These are phyloP conservation scores for Plutella xylostella DNA, from an alignment of 2,888 invertebrate genomes.

Conservation along the genomic window DNA sequence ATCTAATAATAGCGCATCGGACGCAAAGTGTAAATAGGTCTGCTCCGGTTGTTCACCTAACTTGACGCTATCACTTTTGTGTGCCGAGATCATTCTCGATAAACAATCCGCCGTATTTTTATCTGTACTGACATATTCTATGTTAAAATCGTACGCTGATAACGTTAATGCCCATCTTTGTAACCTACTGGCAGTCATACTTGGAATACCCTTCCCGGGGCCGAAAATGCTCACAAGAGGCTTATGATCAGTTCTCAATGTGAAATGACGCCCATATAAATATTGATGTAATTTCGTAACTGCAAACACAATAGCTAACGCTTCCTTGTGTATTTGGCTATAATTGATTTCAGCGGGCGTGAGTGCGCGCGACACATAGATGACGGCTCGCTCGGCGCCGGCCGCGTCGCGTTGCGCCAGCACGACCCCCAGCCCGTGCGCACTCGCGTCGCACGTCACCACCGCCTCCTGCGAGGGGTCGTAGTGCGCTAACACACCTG, in stretches of 20 bases:
- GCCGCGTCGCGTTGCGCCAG: neutral
- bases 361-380: too few relatives aligned
- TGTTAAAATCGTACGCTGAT: neutral
- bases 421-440: neutral
- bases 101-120: too few relatives aligned
- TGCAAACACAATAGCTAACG: neutral
- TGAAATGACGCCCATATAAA: neutral
- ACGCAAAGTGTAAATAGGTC: too few relatives aligned
- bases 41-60: too few relatives aligned
- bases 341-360: neutral
- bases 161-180: neutral
- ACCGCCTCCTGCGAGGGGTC: neutral
- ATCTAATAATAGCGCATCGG: too few relatives aligned
- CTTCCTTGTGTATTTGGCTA: neutral
- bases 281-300: neutral
- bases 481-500: neutral
- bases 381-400: too few relatives aligned
- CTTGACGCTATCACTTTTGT: too few relatives aligned
- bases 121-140: neutral
- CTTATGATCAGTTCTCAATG: neutral
- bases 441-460: neutral
- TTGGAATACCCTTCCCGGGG: neutral
- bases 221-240: neutral
- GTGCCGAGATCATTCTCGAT: too few relatives aligned
- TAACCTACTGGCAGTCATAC: neutral